Evolutionary conservation across 2,888 invertebrate species (phyloP).

Genomic region (Matsumyia berberina): DNA sequence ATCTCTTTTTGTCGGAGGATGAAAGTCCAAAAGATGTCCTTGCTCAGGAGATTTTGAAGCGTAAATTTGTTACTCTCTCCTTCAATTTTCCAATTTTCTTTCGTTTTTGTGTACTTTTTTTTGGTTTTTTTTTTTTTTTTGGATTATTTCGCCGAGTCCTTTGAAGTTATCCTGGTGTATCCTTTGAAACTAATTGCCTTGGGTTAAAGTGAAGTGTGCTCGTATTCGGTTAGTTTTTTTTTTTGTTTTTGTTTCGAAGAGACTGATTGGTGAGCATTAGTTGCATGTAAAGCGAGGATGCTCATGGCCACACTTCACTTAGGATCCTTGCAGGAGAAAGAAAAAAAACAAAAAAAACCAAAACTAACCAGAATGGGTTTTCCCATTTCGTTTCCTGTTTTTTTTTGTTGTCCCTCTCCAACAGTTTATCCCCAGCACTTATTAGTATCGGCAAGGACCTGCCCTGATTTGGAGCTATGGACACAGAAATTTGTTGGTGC

Average conservation of each 20-base stretch:
- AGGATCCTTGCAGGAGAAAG: slow-evolving; percentile 11
- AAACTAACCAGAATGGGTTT: slow-evolving; percentile 77
- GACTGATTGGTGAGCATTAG: slow-evolving; percentile 63
- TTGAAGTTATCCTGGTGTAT: slow-evolving; percentile 48
- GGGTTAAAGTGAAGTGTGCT: slow-evolving; percentile 61
- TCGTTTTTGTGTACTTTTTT: too few species aligned
- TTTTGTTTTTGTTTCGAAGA: slow-evolving; percentile 8
- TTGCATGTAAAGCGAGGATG: slow-evolving; percentile 54
- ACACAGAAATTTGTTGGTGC: slow-evolving; percentile 83
- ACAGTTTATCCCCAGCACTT: slow-evolving; percentile 83
- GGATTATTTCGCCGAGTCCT: slow-evolving; percentile 11
- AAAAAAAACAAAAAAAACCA: slow-evolving; percentile 75
- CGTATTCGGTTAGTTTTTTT: slow-evolving; percentile 4
- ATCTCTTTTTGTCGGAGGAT: slow-evolving; percentile 81
- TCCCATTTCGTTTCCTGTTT: slow-evolving; percentile 5
- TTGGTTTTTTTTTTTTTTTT: slow-evolving; percentile 30
- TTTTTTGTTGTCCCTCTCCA: slow-evolving; percentile 19
- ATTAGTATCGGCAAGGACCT: slow-evolving; percentile 80
- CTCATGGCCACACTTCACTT: slow-evolving; percentile 59
- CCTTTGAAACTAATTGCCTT: slow-evolving; percentile 68
- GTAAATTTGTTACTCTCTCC: slow-evolving; percentile 79
- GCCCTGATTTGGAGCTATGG: slow-evolving; percentile 82
- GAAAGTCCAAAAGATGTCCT: slow-evolving; percentile 80
- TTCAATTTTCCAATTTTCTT: slow-evolving; percentile 62
- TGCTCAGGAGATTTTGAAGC: slow-evolving; percentile 80